Evolutionary conservation across 2,113 vertebrate genomes (phyloP), one percentile per base, ranked within the genome.

Genomic region (Halcyon malimbica): DNA sequence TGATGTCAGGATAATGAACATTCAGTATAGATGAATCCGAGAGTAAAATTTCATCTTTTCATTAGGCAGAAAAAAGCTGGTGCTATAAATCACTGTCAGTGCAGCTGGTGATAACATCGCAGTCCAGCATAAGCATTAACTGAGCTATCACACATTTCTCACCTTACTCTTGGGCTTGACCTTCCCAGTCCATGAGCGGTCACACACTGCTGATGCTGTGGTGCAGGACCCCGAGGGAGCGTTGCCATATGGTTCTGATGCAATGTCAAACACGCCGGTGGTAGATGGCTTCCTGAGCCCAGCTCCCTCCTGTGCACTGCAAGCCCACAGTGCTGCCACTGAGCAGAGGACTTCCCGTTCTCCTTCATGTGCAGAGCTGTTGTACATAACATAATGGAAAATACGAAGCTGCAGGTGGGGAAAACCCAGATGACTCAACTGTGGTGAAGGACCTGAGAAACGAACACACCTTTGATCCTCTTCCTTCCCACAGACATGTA

Each of bases 41-140:
- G 83, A 83, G 53, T n/a, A 77, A 85, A 86, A 78, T 77, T 60
- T 25, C 56, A 33, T 80, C 71, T 82, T 77, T 79, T 81, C 57
- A 46, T 50, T 15, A 87, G 76, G 50, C 46, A 93, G 76, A 41
- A 80, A 83, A 89, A 46, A 17, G 73, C n/a, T 33, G 29, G 37
- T 70, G 63, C 68, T 57, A 53, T 67, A 81, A 94, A 84, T 91
- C 74, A 78, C 53, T 53, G 62, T 42, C 46, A 18, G 19, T 0
- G 35, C 5, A 11, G 18, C 5, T 0, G 0, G 63, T 0, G 9
- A 42, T 16, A 74, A 33, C 10, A 1, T 13, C 5, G 42, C 44
- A 5, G 9, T 39, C 42, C 65, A n/a, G 31, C 16, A 0, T 11
- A 67, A 75, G 31, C 2, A 20, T 26, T 20, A 56, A 46, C 53